Percentiles rank a stretch among this genome's conserved stretches.
These are phyloP conservation scores for Eptatretus atami DNA, from an alignment of 2,797 vertebrate species.

Conservation along the genomic window DNA sequence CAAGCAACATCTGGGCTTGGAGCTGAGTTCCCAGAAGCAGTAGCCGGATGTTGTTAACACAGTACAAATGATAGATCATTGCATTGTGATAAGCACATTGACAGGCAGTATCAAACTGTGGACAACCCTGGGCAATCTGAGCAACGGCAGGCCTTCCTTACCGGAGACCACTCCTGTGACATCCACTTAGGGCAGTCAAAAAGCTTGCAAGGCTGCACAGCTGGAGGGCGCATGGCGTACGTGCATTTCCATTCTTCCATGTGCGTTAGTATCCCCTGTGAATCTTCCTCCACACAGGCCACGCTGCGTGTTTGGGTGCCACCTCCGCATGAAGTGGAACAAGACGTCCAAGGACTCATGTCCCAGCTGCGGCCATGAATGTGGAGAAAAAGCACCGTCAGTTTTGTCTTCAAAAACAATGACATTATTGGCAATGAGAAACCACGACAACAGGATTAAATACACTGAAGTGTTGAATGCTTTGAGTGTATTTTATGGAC, in stretches of 20 bases:
- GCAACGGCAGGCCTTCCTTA: constrained; percentile 13
- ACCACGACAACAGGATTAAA: too few relatives aligned
- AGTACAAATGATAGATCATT: too few relatives aligned
- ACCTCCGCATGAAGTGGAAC: constrained; percentile 52
- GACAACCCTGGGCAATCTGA: neutral
- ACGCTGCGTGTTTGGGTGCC: constrained; percentile 48
- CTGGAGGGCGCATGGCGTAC: constrained; percentile 36
- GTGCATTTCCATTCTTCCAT: constrained; percentile 77
- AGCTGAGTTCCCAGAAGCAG: too few relatives aligned
- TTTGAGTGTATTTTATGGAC: too few relatives aligned
- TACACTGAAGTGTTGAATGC: too few relatives aligned
- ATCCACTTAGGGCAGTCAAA: constrained; percentile 59
- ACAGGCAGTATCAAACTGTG: too few relatives aligned
- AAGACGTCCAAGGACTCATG: constrained; percentile 59
- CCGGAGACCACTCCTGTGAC: constrained; percentile 81
- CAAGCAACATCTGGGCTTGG: too few relatives aligned
- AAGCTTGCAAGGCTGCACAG: constrained; percentile 39
- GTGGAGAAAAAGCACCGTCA: too few relatives aligned
- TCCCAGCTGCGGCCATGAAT: constrained; percentile 31
- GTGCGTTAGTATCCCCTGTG: constrained; percentile 32
- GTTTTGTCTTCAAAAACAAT: too few relatives aligned
- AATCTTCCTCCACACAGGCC: constrained; percentile 48
- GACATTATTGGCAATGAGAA: too few relatives aligned
- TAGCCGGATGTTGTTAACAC: too few relatives aligned
- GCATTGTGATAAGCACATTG: too few relatives aligned